These are phyloP conservation scores for Anguilla anguilla DNA, from an alignment of 2,797 vertebrate genomes.

Conservation along the genomic window DNA sequence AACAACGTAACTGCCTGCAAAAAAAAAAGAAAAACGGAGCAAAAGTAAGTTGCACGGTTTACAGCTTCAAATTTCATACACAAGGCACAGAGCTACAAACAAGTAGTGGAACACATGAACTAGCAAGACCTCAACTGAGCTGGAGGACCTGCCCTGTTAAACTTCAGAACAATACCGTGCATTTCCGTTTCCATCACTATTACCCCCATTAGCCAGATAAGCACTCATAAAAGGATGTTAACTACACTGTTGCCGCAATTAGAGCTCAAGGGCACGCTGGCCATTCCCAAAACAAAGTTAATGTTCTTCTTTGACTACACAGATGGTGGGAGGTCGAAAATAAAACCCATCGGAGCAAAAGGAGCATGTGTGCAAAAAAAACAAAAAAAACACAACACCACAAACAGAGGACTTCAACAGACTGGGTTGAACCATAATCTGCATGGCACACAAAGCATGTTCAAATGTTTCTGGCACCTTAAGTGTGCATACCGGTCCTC, in stretches of 20 bases:
- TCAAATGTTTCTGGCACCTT: background rate
- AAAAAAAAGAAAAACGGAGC: no score
- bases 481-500: background rate
- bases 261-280: background rate
- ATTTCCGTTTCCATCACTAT: background rate
- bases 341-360: background rate
- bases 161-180: background rate
- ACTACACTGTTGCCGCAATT: background rate
- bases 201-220: background rate
- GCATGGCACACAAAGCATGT: background rate
- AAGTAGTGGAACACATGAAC: background rate
- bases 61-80: background rate
- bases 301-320: background rate
- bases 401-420: background rate
- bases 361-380: no score
- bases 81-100: background rate
- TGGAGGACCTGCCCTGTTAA: background rate
- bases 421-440: background rate
- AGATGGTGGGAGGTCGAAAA: background rate
- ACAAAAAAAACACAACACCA: background rate
- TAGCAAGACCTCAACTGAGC: background rate
- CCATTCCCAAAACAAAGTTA: background rate
- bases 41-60: no score
- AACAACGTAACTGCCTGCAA: no score
- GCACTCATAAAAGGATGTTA: background rate